Conservation (phyloP, 2,113 vertebrate species). For the Crotalus horridus region DNA sequence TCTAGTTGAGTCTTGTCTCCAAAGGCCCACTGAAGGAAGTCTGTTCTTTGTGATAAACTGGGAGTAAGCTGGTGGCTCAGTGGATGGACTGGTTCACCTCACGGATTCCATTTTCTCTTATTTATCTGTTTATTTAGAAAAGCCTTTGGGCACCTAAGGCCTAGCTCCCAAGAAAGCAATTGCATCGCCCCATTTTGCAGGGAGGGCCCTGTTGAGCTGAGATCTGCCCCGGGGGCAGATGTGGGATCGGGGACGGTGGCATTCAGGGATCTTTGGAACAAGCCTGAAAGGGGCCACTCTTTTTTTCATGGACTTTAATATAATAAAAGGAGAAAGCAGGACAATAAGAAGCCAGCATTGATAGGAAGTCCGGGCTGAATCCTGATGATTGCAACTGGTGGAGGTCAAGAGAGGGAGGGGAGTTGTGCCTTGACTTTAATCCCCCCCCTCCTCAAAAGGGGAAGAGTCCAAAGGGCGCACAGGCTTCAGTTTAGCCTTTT, state of each 20-base stretch:
- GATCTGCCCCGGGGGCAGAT: background rate
- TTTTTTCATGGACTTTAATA: background rate
- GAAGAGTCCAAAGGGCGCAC: background rate
- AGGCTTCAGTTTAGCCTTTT: background rate
- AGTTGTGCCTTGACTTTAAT: background rate
- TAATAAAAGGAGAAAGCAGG: background rate
- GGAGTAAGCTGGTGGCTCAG: background rate
- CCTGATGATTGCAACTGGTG: background rate
- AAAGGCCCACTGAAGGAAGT: background rate
- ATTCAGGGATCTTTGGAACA: background rate
- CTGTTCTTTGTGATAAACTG: background rate
- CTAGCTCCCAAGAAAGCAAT: background rate
- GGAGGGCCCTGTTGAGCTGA: background rate
- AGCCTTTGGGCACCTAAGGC: background rate
- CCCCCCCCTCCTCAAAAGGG: background rate
- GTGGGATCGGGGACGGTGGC: background rate
- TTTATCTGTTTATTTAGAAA: background rate
- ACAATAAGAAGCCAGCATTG: background rate
- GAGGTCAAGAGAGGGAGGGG: background rate
- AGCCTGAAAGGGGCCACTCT: background rate
- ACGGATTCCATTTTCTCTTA: background rate
- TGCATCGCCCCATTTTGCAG: background rate
- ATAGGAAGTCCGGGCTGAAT: background rate
- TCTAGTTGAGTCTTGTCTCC: background rate
- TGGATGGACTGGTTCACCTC: background rate